phyloP scores from a whole-genome alignment of 2,113 vertebrate species.

The Chrysochloris asiatica region DNA sequence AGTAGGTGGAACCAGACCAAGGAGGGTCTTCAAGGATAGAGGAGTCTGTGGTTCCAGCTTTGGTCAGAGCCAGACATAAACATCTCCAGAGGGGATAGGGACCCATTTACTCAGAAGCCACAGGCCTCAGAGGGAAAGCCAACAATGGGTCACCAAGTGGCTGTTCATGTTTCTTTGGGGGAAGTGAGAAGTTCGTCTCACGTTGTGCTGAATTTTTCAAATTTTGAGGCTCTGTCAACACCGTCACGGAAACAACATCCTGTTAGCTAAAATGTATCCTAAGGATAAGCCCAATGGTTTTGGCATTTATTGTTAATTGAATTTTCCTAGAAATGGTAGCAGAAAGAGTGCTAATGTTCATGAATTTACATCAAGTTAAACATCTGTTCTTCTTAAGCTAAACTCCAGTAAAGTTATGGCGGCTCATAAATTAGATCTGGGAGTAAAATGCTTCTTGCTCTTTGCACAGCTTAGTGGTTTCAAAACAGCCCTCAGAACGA shows the following conservation, averaged over 20 bases:
- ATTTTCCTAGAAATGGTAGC: slow-evolving; percentile 79
- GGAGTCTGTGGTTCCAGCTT: not conserved
- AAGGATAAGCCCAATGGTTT: slow-evolving; percentile 78
- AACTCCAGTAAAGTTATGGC: slow-evolving; percentile 68
- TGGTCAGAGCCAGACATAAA: not conserved
- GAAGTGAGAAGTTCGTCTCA: fast-evolving
- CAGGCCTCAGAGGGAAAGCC: not conserved
- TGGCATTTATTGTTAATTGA: slow-evolving; percentile 84
- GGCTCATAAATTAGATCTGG: slow-evolving; percentile 66
- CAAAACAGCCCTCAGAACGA: slow-evolving; percentile 53
- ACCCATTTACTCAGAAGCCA: not conserved
- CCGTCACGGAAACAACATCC: not conserved
- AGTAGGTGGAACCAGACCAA: not conserved
- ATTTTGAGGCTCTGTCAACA: slow-evolving; percentile 1
- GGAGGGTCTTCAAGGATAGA: not conserved
- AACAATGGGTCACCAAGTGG: not conserved
- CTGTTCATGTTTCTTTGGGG: not conserved
- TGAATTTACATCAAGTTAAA: slow-evolving; percentile 83
- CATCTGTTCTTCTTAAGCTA: slow-evolving; percentile 81
- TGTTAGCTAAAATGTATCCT: slow-evolving; percentile 68
- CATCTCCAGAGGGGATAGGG: not conserved
- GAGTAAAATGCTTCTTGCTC: slow-evolving; percentile 56
- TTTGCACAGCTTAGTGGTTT: slow-evolving; percentile 52
- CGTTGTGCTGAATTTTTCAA: not conserved
- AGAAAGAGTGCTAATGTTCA: slow-evolving; percentile 74